A percentile compares a stretch with the other conserved stretches of the same genome.
Conservation (phyloP, 1,140 invertebrate genomes). For the Lethocerus indicus region DNA sequence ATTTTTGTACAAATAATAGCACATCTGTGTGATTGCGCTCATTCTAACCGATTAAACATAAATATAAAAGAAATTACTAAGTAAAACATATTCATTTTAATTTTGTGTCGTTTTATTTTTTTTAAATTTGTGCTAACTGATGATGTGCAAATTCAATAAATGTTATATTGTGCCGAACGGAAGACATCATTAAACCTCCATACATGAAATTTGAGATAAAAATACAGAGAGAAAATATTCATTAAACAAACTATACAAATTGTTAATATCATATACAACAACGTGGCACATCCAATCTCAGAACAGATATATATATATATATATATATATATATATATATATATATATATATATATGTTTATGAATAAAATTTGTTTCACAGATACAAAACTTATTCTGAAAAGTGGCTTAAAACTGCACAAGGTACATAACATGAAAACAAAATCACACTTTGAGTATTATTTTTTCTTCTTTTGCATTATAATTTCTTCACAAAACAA, state of each 20-base stretch:
- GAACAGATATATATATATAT: constrained; percentile 1
- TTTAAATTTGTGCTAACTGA: constrained; percentile 6
- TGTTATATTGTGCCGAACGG: constrained; percentile 10
- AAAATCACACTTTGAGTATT: too few species aligned
- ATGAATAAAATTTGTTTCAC: neutral
- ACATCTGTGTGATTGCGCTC: neutral
- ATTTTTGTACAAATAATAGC: constrained; percentile 5
- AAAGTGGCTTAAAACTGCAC: too few species aligned
- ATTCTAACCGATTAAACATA: constrained; percentile 5
- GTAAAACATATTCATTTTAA: constrained; percentile 1
- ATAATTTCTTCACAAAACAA: too few species aligned
- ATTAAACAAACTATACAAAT: constrained; percentile 4
- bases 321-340: neutral
- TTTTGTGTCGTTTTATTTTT: constrained; percentile 4
- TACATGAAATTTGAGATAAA: neutral
- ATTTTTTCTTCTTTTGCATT: too few species aligned
- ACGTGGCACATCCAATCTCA: constrained; percentile 1
- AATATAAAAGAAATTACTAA: constrained; percentile 7
- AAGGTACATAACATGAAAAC: too few species aligned
- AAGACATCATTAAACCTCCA: constrained; percentile 7
- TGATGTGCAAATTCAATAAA: constrained; percentile 6
- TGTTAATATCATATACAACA: constrained; percentile 7
- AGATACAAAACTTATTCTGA: neutral
- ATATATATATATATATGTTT: neutral
- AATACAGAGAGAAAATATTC: neutral